These are phyloP conservation scores for Anguilla obscura DNA, from an alignment of 2,797 vertebrate genomes.

Conservation along the genomic window DNA sequence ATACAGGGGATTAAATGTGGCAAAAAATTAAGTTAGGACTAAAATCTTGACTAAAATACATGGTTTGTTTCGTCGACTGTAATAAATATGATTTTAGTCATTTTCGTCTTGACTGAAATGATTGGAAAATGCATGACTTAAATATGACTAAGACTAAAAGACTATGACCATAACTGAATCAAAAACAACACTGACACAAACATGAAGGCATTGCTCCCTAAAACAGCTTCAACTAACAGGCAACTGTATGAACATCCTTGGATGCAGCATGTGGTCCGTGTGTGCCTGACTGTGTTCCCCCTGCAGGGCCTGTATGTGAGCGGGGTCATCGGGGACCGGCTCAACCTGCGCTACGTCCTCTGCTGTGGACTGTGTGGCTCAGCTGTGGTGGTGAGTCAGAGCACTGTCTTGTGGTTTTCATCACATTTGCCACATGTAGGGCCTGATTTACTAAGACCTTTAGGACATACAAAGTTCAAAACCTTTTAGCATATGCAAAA, in stretches of 20 bases:
- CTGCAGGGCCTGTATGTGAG: slow-evolving; percentile 91
- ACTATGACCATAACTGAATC: too few relatives aligned
- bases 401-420: not conserved
- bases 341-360: slow-evolving; percentile 90
- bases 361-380: slow-evolving; percentile 93
- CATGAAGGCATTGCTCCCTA: not conserved
- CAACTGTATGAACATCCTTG: not conserved
- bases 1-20: too few relatives aligned
- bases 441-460: too few relatives aligned
- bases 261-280: not conserved
- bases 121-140: too few relatives aligned
- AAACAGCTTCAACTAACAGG: not conserved
- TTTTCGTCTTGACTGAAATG: too few relatives aligned
- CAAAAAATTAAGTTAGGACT: too few relatives aligned
- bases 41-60: too few relatives aligned
- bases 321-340: slow-evolving; percentile 86
- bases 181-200: not conserved
- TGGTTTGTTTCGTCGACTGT: too few relatives aligned
- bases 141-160: too few relatives aligned
- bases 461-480: too few relatives aligned
- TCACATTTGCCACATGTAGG: not conserved
- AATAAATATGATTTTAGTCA: too few relatives aligned
- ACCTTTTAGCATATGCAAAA: too few relatives aligned
- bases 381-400: slow-evolving; percentile 84
- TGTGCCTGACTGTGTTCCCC: not conserved